Evolutionary conservation across 2,888 invertebrate species (phyloP).

Genomic region (Helicoverpa assulta): DNA sequence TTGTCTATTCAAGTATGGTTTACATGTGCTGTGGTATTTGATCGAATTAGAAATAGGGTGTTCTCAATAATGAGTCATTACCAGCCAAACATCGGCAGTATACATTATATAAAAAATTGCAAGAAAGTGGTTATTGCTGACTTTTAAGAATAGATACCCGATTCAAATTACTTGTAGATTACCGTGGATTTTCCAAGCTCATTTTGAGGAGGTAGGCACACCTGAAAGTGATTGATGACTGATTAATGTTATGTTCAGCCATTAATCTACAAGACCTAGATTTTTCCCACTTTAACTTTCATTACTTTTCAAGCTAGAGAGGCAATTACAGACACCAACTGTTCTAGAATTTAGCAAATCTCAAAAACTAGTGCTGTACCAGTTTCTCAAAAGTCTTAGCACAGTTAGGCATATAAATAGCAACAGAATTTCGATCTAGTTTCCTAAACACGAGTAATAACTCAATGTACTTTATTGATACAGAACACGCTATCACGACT

Average conservation of each 20-base stretch:
- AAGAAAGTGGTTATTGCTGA: no score
- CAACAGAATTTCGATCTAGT: constrained; percentile 42
- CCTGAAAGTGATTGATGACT: background rate
- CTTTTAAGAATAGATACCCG: no score
- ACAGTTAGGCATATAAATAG: constrained; percentile 26
- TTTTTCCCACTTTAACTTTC: background rate
- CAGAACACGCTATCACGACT: constrained; percentile 43
- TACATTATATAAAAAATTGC: no score
- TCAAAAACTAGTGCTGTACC: constrained; percentile 6
- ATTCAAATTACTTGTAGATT: no score
- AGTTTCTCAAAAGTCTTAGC: constrained; percentile 19
- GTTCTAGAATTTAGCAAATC: constrained; percentile 5
- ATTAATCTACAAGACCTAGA: background rate
- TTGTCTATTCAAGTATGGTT: background rate
- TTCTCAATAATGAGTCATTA: background rate
- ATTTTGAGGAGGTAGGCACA: background rate
- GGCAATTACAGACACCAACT: background rate
- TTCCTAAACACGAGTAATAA: constrained; percentile 33
- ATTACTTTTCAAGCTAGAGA: background rate
- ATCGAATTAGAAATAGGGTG: background rate
- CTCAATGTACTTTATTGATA: constrained; percentile 49
- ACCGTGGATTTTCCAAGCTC: no score
- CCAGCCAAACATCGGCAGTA: no score
- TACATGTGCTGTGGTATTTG: background rate
- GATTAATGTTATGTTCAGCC: background rate